Base-by-base conservation (phyloP, 2,888 invertebrate genomes). In the Lycaena phlaeas region DNA sequence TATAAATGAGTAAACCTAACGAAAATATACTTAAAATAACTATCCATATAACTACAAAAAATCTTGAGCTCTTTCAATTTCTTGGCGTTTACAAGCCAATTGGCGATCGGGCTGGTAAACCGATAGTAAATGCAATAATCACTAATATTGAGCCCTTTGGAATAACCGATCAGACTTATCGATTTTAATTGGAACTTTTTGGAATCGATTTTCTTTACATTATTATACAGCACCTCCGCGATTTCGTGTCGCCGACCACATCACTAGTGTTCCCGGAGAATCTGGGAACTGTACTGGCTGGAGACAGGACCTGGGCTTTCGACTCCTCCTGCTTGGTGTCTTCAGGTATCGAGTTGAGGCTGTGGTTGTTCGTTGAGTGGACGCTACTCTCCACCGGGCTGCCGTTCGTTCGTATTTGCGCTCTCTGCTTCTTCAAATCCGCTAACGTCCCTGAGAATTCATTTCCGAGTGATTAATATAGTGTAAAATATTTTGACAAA, bases 361-460 rank as follows among this genome's bases (percentile, higher is more conserved):
- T 79, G 52, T 79, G 81, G 43, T 73, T 79, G 56, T 75, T 77
- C 2, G 77, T 75, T 0, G 84, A 76, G 4, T 56, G 81, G 41
- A 59, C 61, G 59, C 75, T 78, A 46, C 62, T 81, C 51, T 85
- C 85, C 2, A 81, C 78, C 0, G 87, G 86, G 49, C 85, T 87
- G 41, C 88, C 89, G 63, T 90, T 90, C 2, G 79, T 86, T 56
- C 94, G 86, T 56, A 92, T 93, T 60, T 93, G 93, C 48, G 94
- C 90, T 50, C 97, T 87, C 67, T 96, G 95, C 72, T 96, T 96
- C 84, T 97, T 97, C 70, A 97, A 86, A 76, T 97, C 96, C 40
- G 96, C 92, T 56, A 97, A 87, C 38, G 96, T 96, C 56, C 92
- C 89, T 85, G 77, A 36, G 81, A 82, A 40, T 26, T 43, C 37